Evolutionary conservation across 2,797 vertebrate genomes (phyloP), one percentile per base, ranked within the genome.

Genomic region (Euphonia xanthogaster): DNA sequence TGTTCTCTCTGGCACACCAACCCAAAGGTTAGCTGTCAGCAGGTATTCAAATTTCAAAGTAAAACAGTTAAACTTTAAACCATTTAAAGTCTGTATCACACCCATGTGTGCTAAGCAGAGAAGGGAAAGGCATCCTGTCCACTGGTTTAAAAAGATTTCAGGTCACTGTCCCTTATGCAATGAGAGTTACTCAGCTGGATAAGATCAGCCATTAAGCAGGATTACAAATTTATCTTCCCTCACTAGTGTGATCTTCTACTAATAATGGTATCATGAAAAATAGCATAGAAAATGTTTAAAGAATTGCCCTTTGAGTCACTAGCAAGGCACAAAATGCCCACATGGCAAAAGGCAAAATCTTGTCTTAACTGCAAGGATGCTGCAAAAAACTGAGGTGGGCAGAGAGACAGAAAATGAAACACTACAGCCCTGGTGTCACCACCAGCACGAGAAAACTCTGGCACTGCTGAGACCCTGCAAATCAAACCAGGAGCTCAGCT

Each of bases 81-180:
- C 47, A 40, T 22, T 78, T 47, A 1, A 37, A 61, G 50, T 27
- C 73, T 27, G 5, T 14, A 40, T n/a, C 50, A n/a, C 51, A n/a
- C 33, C 42, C 21, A 1, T 5, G 51, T 22, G 55, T n/a, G 40
- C 1, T 9, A 78, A 58, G 58, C 1, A n/a, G 72, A 72, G 51
- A 66, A 75, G 51, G 35, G 87, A 86, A 94, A 88, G 33, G 76
- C 70, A 60, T 33, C 48, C 48, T 30, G 23, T 28, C 82, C 0
- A 0, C 28, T 1, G 8, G 35, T 28, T 88, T 80, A 47, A 72
- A 78, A 60, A 75, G 76, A 88, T 94, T 63, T 94, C 73, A 95
- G 89, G 95, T 96, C 94, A 94, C 87, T 66, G 73, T 88, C 76
- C 87, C 87, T 96, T 94, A 95, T 15, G 92, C 74, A 95, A 94